phyloP scores from a whole-genome alignment of 1,140 invertebrate genomes.

The Dendrolimus punctatus region DNA sequence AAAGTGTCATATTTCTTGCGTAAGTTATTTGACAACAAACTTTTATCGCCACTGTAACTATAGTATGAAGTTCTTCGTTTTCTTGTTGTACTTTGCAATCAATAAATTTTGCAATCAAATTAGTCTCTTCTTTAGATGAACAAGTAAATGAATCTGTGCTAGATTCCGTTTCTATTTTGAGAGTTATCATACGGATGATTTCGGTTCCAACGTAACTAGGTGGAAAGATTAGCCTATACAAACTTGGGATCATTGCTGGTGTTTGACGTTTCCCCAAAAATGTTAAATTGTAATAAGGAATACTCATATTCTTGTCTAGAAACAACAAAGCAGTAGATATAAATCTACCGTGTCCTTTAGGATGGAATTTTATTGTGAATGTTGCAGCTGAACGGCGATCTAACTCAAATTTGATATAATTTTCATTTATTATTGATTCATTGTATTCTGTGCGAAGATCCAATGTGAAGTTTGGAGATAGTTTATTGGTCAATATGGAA shows the following conservation, averaged over 20 bases:
- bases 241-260: conserved; percentile 35
- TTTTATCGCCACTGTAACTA: conserved; percentile 32
- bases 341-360: conserved; percentile 46
- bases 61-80: conserved; percentile 20
- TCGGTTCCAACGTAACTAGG: conserved; percentile 30
- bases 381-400: conserved; percentile 20
- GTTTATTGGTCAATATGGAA: conserved; percentile 45
- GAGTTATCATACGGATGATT: conserved; percentile 23
- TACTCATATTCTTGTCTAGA: conserved; percentile 48
- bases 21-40: conserved; percentile 27
- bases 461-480: conserved; percentile 43
- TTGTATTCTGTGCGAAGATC: conserved; percentile 31
- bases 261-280: conserved; percentile 45
- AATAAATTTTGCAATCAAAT: conserved; percentile 32
- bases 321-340: conserved; percentile 43
- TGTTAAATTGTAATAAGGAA: conserved; percentile 52
- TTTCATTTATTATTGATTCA: conserved; percentile 35
- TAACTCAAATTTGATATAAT: conserved; percentile 51
- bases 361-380: conserved; percentile 48
- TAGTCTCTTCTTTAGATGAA: conserved; percentile 35
- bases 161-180: conserved; percentile 39
- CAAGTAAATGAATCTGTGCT: conserved; percentile 33
- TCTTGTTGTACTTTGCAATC: conserved; percentile 18
- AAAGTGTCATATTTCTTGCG: conserved; percentile 26
- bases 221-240: conserved; percentile 46